Evolutionary conservation across 2,888 invertebrate genomes (phyloP).

Genomic region (Epirrhoe alternata): DNA sequence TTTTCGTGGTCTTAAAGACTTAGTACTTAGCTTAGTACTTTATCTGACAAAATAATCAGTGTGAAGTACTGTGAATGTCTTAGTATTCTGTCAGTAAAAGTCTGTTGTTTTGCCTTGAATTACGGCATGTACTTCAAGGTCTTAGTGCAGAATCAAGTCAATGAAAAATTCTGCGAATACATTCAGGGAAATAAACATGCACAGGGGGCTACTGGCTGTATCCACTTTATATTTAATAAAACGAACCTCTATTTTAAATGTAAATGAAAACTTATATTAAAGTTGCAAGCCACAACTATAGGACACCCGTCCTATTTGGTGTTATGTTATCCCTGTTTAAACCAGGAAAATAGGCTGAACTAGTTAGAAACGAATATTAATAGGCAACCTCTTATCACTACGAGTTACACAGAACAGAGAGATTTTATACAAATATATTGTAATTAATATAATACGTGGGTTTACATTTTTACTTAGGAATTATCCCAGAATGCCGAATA

Average conservation of each 20-base stretch:
- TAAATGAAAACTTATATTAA: not conserved
- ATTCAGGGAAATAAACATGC: constrained; percentile 28
- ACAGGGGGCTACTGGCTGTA: constrained; percentile 13
- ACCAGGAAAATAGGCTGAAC: not conserved
- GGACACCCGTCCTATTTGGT: not conserved
- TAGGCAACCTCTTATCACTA: not conserved
- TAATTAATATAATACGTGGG: too few relatives aligned
- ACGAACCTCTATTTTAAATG: not conserved
- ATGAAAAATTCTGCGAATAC: constrained; percentile 47
- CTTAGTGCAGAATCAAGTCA: constrained; percentile 41
- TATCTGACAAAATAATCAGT: not conserved
- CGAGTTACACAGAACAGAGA: too few relatives aligned
- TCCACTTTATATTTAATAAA: not conserved
- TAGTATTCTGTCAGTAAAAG: constrained; percentile 34
- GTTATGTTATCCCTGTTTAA: not conserved
- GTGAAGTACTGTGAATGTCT: constrained; percentile 15
- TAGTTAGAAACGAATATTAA: not conserved
- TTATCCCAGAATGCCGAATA: too few relatives aligned
- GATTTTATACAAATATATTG: too few relatives aligned
- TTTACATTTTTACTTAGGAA: too few relatives aligned
- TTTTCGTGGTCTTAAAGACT: not conserved
- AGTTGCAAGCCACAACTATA: not conserved
- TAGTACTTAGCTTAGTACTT: not conserved
- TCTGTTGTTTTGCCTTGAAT: constrained; percentile 49
- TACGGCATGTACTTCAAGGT: constrained; percentile 55